phyloP scores from a whole-genome alignment of 1,140 invertebrate genomes.

The Drosophila varians region DNA sequence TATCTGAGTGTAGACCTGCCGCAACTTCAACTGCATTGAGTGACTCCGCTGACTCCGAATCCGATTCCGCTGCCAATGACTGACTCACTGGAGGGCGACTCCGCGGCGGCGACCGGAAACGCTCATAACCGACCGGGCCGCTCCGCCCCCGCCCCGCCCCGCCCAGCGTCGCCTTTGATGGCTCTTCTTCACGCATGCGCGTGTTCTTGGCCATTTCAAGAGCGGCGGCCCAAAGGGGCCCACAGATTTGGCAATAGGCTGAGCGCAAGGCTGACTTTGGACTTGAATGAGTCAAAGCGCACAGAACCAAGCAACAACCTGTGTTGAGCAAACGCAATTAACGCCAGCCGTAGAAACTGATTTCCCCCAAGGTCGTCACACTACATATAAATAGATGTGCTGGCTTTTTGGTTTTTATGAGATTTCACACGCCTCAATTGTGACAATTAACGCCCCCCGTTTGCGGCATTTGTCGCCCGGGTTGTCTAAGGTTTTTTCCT shows the following conservation, averaged over 20 bases:
- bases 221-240: slow-evolving; percentile 35
- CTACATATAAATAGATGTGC: slow-evolving; percentile 37
- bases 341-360: slow-evolving; percentile 36
- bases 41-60: slow-evolving; percentile 25
- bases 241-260: slow-evolving; percentile 52
- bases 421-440: slow-evolving; percentile 78
- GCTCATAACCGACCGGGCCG: slow-evolving; percentile 59
- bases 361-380: slow-evolving; percentile 64
- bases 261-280: slow-evolving; percentile 9
- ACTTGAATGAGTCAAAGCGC: slow-evolving; percentile 48
- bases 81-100: slow-evolving; percentile 60
- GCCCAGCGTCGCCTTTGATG: not conserved
- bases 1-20: slow-evolving; percentile 33
- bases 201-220: slow-evolving; percentile 65
- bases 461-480: slow-evolving; percentile 27
- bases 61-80: slow-evolving; percentile 30
- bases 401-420: slow-evolving; percentile 30
- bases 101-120: slow-evolving; percentile 58
- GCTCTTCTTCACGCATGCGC: slow-evolving; percentile 62
- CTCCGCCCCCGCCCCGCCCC: not conserved
- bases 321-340: slow-evolving; percentile 68
- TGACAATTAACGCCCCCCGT: slow-evolving; percentile 70
- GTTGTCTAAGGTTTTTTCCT: slow-evolving; percentile 21
- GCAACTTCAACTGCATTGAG: slow-evolving; percentile 49
- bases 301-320: slow-evolving; percentile 46